Percentiles rank a stretch among this genome's conserved stretches.
These are phyloP conservation scores for Adineta ricciae DNA, from an alignment of 2,888 invertebrate genomes.

Conservation along the genomic window DNA sequence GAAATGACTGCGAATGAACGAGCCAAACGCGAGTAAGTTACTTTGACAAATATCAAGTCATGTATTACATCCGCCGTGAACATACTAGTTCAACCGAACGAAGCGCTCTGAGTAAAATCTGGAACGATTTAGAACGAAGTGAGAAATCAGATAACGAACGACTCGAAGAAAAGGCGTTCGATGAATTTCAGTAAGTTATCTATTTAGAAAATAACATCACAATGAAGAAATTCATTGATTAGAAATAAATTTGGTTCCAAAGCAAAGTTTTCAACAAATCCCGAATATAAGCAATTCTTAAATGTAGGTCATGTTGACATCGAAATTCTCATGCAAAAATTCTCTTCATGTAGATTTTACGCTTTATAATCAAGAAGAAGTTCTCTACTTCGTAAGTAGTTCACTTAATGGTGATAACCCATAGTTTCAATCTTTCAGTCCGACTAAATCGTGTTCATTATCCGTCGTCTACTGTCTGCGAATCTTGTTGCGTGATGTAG, in stretches of 20 bases:
- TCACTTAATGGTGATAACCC: no score
- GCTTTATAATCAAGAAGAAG: neutral
- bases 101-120: neutral
- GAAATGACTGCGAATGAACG: neutral
- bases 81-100: neutral
- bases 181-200: neutral
- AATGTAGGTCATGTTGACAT: neutral
- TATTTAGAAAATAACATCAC: neutral
- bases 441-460: neutral
- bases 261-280: neutral
- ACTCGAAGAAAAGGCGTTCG: neutral
- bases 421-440: neutral
- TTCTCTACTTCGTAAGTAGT: neutral
- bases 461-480: neutral
- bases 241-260: neutral
- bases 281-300: neutral
- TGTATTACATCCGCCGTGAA: neutral
- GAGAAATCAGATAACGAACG: neutral
- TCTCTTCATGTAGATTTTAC: neutral
- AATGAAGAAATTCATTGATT: neutral
- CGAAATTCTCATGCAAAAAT: no score
- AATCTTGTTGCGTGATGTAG: neutral
- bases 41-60: neutral
- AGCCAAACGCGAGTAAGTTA: neutral
- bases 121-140: neutral